phyloP scores from a whole-genome alignment of 2,888 invertebrate species.

The Rugalucina vietnamica region DNA sequence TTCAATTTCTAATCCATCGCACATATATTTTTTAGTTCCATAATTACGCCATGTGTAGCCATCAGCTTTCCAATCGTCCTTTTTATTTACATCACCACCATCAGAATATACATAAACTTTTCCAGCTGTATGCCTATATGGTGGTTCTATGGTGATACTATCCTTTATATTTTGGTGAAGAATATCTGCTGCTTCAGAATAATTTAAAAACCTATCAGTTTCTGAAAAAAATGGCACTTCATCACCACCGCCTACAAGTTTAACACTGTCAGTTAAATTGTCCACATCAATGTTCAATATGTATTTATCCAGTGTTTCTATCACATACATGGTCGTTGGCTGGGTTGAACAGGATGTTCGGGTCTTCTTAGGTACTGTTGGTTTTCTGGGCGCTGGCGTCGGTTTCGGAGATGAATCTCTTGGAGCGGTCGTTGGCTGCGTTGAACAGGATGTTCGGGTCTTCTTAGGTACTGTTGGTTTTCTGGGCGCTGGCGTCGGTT shows the following conservation, averaged over 20 bases:
- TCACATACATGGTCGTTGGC: no score
- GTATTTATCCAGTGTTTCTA: conserved; percentile 4
- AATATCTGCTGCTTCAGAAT: conserved; percentile 31
- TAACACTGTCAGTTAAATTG: background rate
- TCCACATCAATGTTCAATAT: no score
- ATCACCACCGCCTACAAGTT: conserved; percentile 14
- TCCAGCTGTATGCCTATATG: conserved; percentile 29
- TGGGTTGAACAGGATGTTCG: no score
- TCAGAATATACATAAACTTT: conserved; percentile 18
- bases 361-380: no score
- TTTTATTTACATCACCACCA: conserved; percentile 14
- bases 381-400: no score
- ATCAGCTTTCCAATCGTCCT: conserved; percentile 45
- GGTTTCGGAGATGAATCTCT: no score
- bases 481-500: no score
- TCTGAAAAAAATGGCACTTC: conserved; percentile 1
- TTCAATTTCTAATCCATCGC: background rate
- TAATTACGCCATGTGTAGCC: conserved; percentile 43
- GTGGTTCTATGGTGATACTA: conserved; percentile 25
- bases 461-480: no score
- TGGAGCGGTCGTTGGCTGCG: no score
- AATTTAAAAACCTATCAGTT: conserved; percentile 7
- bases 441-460: no score
- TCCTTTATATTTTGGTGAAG: conserved; percentile 20
- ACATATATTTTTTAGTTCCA: conserved; percentile 14